These are phyloP conservation scores for Cephus pulcher DNA, from an alignment of 2,888 invertebrate species.

Conservation along the genomic window DNA sequence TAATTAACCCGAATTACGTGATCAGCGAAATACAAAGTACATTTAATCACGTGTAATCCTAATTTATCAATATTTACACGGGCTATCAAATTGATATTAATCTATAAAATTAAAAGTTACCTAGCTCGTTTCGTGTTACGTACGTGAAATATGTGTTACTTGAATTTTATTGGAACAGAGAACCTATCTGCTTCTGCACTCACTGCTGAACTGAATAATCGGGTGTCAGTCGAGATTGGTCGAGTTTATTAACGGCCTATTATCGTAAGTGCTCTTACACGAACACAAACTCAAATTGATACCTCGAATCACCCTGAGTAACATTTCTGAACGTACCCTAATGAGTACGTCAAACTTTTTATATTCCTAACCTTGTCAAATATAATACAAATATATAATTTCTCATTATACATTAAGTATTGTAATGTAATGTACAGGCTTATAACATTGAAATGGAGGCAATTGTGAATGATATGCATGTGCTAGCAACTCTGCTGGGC, in stretches of 20 bases:
- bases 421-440: background rate
- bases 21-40: background rate
- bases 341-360: too few relatives aligned
- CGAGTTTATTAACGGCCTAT: background rate
- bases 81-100: background rate
- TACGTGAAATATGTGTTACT: background rate
- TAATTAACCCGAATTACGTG: background rate
- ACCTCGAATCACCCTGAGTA: background rate
- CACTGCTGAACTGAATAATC: background rate
- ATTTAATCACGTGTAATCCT: background rate
- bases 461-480: background rate
- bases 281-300: background rate
- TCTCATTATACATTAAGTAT: background rate
- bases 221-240: background rate
- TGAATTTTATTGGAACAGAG: background rate
- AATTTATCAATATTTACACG: too few relatives aligned
- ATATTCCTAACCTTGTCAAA: too few relatives aligned
- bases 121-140: background rate
- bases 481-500: background rate
- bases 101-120: background rate
- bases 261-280: background rate
- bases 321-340: too few relatives aligned
- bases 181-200: background rate
- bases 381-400: too few relatives aligned
- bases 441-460: background rate